These are phyloP conservation scores for Hermetia illucens DNA, from an alignment of 1,140 invertebrate genomes.

Conservation along the genomic window DNA sequence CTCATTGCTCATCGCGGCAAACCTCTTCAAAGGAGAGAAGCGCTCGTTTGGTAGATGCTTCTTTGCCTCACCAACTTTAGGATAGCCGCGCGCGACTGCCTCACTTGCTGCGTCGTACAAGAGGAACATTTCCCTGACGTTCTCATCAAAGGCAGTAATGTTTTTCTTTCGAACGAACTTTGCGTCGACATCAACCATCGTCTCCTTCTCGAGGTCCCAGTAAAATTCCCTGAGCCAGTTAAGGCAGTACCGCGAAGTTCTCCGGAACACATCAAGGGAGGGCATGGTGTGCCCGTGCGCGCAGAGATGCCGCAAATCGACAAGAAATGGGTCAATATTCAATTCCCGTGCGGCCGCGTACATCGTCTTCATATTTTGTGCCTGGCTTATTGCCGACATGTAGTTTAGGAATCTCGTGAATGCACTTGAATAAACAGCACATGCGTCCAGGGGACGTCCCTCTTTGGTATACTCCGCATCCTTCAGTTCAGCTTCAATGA, in stretches of 20 bases:
- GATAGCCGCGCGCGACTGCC: not conserved
- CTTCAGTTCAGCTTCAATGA: constrained; percentile 16
- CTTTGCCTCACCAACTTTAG: not conserved
- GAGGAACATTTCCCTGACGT: constrained; percentile 11
- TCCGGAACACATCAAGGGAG: constrained; percentile 13
- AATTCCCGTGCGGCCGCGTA: constrained; percentile 22
- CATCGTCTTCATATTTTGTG: constrained; percentile 21
- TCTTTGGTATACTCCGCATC: constrained; percentile 2
- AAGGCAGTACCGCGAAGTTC: constrained; percentile 16
- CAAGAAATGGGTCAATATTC: constrained; percentile 21
- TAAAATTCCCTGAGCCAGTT: constrained; percentile 22
- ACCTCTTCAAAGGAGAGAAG: constrained; percentile 1
- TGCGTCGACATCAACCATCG: constrained; percentile 15
- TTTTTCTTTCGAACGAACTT: constrained; percentile 15
- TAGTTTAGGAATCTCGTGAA: constrained; percentile 27
- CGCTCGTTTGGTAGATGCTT: not conserved
- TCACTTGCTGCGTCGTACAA: constrained; percentile 15
- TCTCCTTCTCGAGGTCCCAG: constrained; percentile 16
- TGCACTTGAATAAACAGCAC: constrained; percentile 17
- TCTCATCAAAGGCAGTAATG: constrained; percentile 13
- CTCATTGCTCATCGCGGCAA: not conserved
- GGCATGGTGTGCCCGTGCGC: constrained; percentile 25
- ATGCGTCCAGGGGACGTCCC: constrained; percentile 9
- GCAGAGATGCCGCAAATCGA: constrained; percentile 25
- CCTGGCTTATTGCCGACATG: constrained; percentile 27